Conservation (phyloP, 1,140 invertebrate genomes). For the Drosophila sp. region DNA sequence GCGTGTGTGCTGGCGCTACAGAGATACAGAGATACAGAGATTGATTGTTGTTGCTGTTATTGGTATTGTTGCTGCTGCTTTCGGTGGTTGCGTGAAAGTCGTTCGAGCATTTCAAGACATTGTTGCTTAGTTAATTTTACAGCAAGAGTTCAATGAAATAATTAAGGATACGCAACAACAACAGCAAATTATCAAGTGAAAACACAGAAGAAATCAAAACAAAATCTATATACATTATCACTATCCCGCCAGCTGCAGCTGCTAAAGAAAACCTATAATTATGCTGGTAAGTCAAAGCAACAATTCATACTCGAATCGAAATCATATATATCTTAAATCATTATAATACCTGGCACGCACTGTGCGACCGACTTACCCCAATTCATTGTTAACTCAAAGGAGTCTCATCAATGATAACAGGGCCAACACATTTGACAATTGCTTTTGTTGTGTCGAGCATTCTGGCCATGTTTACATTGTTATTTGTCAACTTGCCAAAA, state of each 20-base stretch:
- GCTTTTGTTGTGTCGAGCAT: constrained; percentile 27
- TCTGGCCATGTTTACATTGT: constrained; percentile 47
- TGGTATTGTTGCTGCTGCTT: neutral
- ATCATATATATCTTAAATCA: constrained; percentile 5
- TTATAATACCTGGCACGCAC: constrained; percentile 37
- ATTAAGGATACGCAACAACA: constrained; percentile 60
- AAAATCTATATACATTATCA: constrained; percentile 14
- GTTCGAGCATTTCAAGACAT: constrained; percentile 40
- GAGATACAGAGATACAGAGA: too few species aligned
- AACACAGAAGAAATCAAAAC: constrained; percentile 7
- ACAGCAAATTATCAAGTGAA: constrained; percentile 39
- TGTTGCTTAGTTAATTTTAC: constrained; percentile 31
- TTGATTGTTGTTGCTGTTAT: constrained; percentile 10
- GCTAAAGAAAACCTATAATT: constrained; percentile 15
- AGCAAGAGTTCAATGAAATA: constrained; percentile 58
- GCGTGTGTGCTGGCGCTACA: constrained; percentile 57
- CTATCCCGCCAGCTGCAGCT: constrained; percentile 20
- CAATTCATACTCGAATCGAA: neutral
- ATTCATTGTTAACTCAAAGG: constrained; percentile 23
- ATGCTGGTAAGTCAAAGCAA: constrained; percentile 44
- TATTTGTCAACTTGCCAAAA: constrained; percentile 41
- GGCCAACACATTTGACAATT: constrained; percentile 14
- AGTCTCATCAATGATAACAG: constrained; percentile 25
- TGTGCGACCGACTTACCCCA: constrained; percentile 36
- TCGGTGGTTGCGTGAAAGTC: constrained; percentile 67